Conservation (phyloP, 2,113 vertebrate genomes). For the Psammodynastes pulverulentus region DNA sequence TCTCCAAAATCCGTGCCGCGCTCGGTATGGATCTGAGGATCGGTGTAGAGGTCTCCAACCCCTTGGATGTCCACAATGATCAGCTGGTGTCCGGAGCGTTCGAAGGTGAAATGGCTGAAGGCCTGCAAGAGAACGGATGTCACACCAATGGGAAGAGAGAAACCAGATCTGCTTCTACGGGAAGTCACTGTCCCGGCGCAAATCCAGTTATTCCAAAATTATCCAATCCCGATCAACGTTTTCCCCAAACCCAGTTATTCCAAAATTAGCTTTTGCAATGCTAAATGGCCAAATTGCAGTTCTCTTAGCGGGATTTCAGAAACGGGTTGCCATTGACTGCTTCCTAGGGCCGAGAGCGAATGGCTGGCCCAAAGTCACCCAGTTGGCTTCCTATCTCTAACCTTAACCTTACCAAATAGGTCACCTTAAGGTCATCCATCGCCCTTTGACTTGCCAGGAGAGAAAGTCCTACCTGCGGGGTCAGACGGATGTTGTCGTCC, state of each 20-base stretch:
- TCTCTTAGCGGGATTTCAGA: too few species aligned
- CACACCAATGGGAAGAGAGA: neutral
- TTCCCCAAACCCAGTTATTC: neutral
- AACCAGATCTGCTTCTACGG: neutral
- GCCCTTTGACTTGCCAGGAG: neutral
- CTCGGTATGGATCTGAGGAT: conserved; percentile 97
- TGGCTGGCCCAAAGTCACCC: too few species aligned
- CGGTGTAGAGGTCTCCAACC: conserved; percentile 95
- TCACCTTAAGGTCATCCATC: neutral
- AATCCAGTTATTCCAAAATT: too few species aligned
- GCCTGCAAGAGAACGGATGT: conserved; percentile 69
- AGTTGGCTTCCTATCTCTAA: neutral
- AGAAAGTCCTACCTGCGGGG: conserved; percentile 82
- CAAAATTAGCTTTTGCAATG: neutral
- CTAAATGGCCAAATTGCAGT: neutral
- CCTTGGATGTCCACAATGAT: conserved; percentile 98
- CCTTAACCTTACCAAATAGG: neutral
- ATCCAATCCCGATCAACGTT: neutral
- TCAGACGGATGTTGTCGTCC: conserved; percentile 94
- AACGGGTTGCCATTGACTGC: too few species aligned
- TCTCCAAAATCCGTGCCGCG: conserved; percentile 92
- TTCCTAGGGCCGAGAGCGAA: too few species aligned
- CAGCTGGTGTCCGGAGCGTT: conserved; percentile 94
- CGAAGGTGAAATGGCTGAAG: conserved; percentile 96
- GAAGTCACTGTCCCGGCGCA: too few species aligned